A percentile compares a stretch with the other conserved stretches of the same genome.
phyloP scores from a whole-genome alignment of 2,797 vertebrate genomes.

The Remorina albescens region DNA sequence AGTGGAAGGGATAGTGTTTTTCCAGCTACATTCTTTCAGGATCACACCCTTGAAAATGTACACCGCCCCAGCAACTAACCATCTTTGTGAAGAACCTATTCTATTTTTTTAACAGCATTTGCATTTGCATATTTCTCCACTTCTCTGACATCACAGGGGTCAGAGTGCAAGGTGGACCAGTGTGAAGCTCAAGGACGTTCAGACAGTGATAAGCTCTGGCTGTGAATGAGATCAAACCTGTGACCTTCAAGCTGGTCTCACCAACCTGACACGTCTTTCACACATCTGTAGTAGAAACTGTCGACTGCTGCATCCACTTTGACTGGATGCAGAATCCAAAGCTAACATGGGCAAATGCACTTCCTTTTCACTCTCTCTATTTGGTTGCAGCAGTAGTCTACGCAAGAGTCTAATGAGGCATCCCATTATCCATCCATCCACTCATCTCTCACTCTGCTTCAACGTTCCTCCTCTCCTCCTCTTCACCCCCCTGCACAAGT shows the following conservation, averaged over 20 bases:
- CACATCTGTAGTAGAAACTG: slow-evolving; percentile 2
- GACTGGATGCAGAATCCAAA: slow-evolving; percentile 10
- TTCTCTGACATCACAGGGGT: slow-evolving; percentile 30
- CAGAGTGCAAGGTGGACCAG: slow-evolving; percentile 48
- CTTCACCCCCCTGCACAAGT: slow-evolving; percentile 61
- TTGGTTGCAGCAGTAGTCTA: slow-evolving; percentile 42
- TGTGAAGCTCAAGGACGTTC: slow-evolving; percentile 49
- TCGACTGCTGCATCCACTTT: slow-evolving; percentile 8
- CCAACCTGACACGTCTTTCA: not conserved
- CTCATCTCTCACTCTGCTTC: slow-evolving; percentile 33
- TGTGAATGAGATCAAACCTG: slow-evolving; percentile 35
- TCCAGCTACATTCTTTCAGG: not conserved
- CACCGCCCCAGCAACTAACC: not conserved
- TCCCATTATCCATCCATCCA: slow-evolving; percentile 49
- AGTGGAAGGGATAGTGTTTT: too few species aligned
- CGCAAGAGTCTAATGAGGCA: slow-evolving; percentile 54
- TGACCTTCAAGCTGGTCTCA: slow-evolving; percentile 52
- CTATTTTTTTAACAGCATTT: not conserved
- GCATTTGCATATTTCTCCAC: slow-evolving; percentile 40
- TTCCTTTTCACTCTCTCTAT: slow-evolving; percentile 35
- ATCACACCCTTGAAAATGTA: not conserved
- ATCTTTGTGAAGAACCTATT: not conserved
- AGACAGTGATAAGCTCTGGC: slow-evolving; percentile 46
- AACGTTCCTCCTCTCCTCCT: slow-evolving; percentile 39
- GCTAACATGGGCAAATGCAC: slow-evolving; percentile 19